Percentiles rank a stretch among this genome's conserved stretches.
Evolutionary conservation across 2,797 vertebrate species (phyloP).

Genomic region (Borostomias antarcticus): DNA sequence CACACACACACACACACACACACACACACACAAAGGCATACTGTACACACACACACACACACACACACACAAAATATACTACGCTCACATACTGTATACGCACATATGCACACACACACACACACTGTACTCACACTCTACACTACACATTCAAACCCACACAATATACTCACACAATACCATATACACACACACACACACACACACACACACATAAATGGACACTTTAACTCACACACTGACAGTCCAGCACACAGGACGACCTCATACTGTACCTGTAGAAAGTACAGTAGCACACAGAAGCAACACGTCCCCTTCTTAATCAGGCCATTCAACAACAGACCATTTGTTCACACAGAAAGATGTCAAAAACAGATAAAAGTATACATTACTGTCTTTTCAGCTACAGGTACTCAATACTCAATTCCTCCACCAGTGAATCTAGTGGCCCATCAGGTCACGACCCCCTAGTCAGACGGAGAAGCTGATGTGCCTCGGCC

Average conservation of each 20-base stretch:
- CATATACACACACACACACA: no score
- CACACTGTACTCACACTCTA: not conserved
- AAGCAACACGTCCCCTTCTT: not conserved
- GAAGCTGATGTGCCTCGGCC: not conserved
- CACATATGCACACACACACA: constrained; percentile 15
- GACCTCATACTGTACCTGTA: no score
- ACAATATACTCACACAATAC: no score
- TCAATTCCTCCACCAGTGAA: not conserved
- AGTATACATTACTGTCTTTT: not conserved
- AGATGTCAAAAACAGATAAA: no score
- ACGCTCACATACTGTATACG: not conserved
- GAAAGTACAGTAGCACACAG: constrained; percentile 16
- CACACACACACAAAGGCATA: not conserved
- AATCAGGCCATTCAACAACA: no score
- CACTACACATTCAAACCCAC: no score
- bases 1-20: not conserved
- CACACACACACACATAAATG: no score
- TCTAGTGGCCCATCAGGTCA: no score
- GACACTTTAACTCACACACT: no score
- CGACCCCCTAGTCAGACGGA: not conserved
- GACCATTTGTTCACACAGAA: not conserved
- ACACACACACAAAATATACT: constrained; percentile 23
- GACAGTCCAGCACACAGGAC: no score
- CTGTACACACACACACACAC: constrained; percentile 18
- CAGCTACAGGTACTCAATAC: not conserved